Percentiles rank a stretch among this genome's conserved stretches.
Evolutionary conservation across 2,797 vertebrate species (phyloP).

Genomic region (Thamnophis elegans): DNA sequence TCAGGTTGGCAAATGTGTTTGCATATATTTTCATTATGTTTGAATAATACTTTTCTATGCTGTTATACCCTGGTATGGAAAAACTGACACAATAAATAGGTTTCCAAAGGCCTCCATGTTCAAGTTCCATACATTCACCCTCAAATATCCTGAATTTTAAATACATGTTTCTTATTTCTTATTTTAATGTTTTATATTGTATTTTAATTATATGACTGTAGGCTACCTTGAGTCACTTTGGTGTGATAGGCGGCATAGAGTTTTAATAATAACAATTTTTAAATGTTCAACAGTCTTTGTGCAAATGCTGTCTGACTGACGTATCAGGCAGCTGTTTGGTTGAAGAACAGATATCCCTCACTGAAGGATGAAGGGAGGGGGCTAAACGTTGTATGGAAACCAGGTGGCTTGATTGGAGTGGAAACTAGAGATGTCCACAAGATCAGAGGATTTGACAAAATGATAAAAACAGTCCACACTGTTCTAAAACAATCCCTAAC

Average conservation of each 20-base stretch:
- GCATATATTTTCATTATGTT: not conserved
- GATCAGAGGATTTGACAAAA: not conserved
- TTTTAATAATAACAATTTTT: not conserved
- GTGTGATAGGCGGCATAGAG: not conserved
- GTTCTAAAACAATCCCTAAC: not conserved
- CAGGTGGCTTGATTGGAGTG: not conserved
- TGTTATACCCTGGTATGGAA: not conserved
- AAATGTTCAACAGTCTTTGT: not conserved
- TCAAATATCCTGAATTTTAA: not conserved
- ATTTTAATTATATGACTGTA: not conserved
- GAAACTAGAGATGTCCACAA: not conserved
- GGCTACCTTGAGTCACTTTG: not conserved
- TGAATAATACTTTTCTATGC: not conserved
- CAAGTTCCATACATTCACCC: not conserved
- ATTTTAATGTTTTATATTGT: not conserved
- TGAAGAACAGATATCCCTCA: not conserved
- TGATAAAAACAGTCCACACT: not conserved
- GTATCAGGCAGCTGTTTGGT: not conserved
- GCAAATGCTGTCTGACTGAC: not conserved
- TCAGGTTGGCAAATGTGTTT: constrained; percentile 64
- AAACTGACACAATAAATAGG: not conserved
- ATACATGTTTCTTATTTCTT: not conserved
- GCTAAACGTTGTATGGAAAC: not conserved
- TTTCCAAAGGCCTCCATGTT: not conserved
- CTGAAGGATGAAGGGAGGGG: not conserved